Base-by-base conservation (phyloP, 2,888 invertebrate species). In the Mechanitis messenoides region DNA sequence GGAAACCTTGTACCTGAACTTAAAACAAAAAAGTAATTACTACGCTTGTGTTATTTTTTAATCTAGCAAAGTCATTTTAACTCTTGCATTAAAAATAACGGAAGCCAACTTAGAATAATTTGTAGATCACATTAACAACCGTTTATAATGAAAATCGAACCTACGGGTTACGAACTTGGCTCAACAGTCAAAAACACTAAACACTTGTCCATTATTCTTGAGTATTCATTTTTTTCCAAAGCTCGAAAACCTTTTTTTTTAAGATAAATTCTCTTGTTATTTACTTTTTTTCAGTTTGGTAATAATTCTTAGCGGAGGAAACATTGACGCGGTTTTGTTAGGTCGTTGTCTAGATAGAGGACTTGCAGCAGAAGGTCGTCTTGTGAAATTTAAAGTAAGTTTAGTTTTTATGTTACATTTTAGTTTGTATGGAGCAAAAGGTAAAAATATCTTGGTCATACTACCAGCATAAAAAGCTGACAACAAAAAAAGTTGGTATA, bases 291-390 rank as follows among this genome's bases (percentile, higher is more conserved):
- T 60, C 73, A 97, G 97, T 74, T 95, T 97, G 56, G 96, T 97
- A 1, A 91, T 96, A 59, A 91, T 95, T 58, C 81, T 97, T 3
- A 95, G 94, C 77, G 96, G 96, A 28, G 97, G 97, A 59, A 97
- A 97, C 81, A 96, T 97, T 61, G 97, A 97, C 78, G 95, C 95
- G 12, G 93, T 96, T 0, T 92, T 95, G 28, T 90, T 97, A 65
- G 94, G 94, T 0, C 92, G 97, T 45, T 95, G 95, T 71, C 82
- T 97, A 69, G 96, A 97, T 74, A 90, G 97, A 71, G 97, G 97
- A 12, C 82, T 97, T 66, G 95, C 97, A 0, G 96, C 94, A 0
- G 97, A 97, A 79, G 96, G 96, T 0, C 91, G 95, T 33, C 83
- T 95, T 76, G 83, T 90, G n/a, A 88, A 83, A 72, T 87, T 90